Evolutionary conservation across 2,113 vertebrate species (phyloP), one percentile per base, ranked within the genome.

Genomic region (Coracopsis vasa): DNA sequence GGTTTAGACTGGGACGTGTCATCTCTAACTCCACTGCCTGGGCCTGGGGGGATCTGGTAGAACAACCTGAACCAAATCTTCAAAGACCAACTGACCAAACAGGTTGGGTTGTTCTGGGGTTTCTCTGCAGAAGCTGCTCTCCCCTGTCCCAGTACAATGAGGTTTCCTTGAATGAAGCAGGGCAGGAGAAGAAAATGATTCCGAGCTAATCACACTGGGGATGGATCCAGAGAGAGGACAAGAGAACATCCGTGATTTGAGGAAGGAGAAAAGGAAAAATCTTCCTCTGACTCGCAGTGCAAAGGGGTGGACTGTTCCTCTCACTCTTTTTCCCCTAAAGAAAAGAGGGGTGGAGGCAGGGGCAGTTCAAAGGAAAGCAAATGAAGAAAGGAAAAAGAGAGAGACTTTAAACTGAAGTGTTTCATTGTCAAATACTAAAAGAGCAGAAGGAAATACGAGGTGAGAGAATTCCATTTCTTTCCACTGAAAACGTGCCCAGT

Each of bases 261-360:
- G 60, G 58, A 67, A 66, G 28, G 23, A 51, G 33, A 64, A 60
- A 18, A 3, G 29, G n/a, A n/a, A n/a, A n/a, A n/a, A n/a, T n/a
- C 6, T 64, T 35, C 16, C 60, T 72, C 28, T 78, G 65, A 27
- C 11, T 64, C 0, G 0, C 25, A 1, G 2, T 41, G 33, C 23
- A 56, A 77, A 77, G 27, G 5, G 65, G 72, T 73, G 29, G 45
- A 61, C 42, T 71, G 14, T 56, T 75, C 70, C 47, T 54, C 20
- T 82, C 61, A 39, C 29, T 67, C 11, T 21, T 56, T 18, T 85
- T 81, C 20, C 44, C 15, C 27, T 92, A 20, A 21, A 18, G 29
- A 58, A 66, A 73, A 23, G 15, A 50, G 23, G 11, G 11, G 6
- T 33, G 11, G 50, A 21, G 13, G 28, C 35, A 66, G 54, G 35